Percentiles rank a stretch among this genome's conserved stretches.
These are phyloP conservation scores for Orius insidiosus DNA, from an alignment of 1,140 invertebrate genomes.

Conservation along the genomic window DNA sequence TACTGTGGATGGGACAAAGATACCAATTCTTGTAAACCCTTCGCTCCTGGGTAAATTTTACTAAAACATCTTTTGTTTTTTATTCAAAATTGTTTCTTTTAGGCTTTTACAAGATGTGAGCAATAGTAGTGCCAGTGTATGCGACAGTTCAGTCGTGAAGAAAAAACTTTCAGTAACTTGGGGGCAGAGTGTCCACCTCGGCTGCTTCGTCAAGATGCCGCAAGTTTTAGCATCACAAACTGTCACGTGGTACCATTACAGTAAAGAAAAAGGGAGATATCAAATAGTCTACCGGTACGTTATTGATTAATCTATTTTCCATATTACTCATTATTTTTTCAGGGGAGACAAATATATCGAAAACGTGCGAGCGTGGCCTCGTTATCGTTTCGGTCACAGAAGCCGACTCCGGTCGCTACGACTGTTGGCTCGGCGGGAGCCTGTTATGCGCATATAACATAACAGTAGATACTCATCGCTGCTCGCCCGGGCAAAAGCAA, in stretches of 20 bases:
- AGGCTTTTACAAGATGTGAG: slow-evolving; percentile 75
- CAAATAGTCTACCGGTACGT: slow-evolving; percentile 39
- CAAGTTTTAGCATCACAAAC: slow-evolving; percentile 62
- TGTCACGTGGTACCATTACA: slow-evolving; percentile 78
- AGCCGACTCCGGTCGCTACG: slow-evolving; percentile 73
- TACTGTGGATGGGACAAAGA: slow-evolving; percentile 86
- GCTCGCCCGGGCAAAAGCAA: slow-evolving; percentile 73
- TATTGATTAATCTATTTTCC: background rate
- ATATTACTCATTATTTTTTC: slow-evolving; percentile 18
- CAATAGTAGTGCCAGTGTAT: slow-evolving; percentile 69
- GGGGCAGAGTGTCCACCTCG: slow-evolving; percentile 80
- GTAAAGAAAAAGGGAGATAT: slow-evolving; percentile 70
- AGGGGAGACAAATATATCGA: slow-evolving; percentile 81
- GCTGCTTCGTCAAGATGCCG: slow-evolving; percentile 80
- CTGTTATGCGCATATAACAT: slow-evolving; percentile 81
- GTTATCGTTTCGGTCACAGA: slow-evolving; percentile 80
- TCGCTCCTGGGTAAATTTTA: slow-evolving; percentile 50
- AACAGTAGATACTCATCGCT: slow-evolving; percentile 69
- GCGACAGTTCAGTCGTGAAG: slow-evolving; percentile 70
- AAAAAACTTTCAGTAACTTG: slow-evolving; percentile 79
- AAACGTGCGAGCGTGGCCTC: slow-evolving; percentile 75
- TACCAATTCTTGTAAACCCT: slow-evolving; percentile 59
- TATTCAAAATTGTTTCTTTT: slow-evolving; percentile 17
- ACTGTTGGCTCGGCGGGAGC: slow-evolving; percentile 74
- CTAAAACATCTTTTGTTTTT: too few relatives aligned